Evolutionary conservation across 2,797 vertebrate genomes (phyloP).

Genomic region (Bufotes viridis): DNA sequence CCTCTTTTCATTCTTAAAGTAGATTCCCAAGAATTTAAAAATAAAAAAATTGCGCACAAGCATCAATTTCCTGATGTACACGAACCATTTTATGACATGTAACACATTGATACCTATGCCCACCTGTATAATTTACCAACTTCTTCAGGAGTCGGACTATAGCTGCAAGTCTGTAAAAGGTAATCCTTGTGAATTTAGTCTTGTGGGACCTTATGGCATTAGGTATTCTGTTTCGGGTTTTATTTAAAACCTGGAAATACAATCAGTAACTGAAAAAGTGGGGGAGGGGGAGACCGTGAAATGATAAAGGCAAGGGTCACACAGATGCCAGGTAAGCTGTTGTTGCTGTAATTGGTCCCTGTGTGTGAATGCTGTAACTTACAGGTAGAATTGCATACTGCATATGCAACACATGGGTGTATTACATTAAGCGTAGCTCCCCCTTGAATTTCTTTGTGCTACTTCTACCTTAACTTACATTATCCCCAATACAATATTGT

Average conservation of each 20-base stretch:
- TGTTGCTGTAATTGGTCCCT: constrained; percentile 53
- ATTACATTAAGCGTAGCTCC: background rate
- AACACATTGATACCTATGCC: background rate
- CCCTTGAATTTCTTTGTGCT: constrained; percentile 14
- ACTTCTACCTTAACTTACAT: background rate
- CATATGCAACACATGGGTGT: constrained; percentile 36
- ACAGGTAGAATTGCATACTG: background rate
- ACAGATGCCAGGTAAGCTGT: background rate
- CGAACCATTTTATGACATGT: background rate
- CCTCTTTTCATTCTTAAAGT: background rate
- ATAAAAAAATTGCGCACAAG: background rate
- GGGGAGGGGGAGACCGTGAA: accelerated
- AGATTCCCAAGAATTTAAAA: background rate
- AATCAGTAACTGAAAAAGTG: constrained; percentile 15
- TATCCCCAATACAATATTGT: background rate
- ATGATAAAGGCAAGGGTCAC: constrained; percentile 37
- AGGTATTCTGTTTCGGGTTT: constrained; percentile 5
- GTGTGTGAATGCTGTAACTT: constrained; percentile 37
- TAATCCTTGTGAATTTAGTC: constrained; percentile 14
- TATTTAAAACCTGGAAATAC: constrained; percentile 9
- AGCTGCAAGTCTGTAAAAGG: background rate
- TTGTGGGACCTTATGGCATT: constrained; percentile 1
- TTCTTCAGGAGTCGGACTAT: background rate
- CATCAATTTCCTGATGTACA: background rate
- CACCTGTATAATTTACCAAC: background rate